These are phyloP conservation scores for Hydriomena furcata DNA, from an alignment of 2,888 invertebrate species.

Conservation along the genomic window DNA sequence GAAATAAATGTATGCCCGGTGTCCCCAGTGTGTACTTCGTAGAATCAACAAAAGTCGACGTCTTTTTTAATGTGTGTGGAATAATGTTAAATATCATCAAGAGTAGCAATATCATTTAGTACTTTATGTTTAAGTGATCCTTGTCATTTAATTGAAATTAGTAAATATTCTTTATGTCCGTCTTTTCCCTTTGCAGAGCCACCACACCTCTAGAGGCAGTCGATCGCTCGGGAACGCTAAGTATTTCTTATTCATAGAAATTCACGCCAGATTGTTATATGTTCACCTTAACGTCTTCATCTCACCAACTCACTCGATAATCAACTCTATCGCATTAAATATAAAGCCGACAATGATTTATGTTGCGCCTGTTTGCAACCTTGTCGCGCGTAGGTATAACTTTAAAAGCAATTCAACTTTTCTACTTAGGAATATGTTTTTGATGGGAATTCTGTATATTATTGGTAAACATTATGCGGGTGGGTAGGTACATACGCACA, in stretches of 20 bases:
- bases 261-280: conserved; percentile 42
- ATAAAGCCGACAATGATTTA: conserved; percentile 24
- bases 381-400: conserved; percentile 28
- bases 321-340: neutral
- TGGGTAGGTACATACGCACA: neutral
- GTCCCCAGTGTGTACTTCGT: too few relatives aligned
- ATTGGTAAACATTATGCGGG: conserved; percentile 33
- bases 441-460: conserved; percentile 41
- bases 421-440: conserved; percentile 48
- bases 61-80: too few relatives aligned
- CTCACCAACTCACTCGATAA: conserved; percentile 3
- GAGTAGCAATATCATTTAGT: too few relatives aligned
- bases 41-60: too few relatives aligned
- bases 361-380: conserved; percentile 12
- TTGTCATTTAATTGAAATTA: too few relatives aligned
- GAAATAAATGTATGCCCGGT: too few relatives aligned
- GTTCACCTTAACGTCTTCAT: conserved; percentile 29
- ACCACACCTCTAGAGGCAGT: neutral
- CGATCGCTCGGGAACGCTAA: conserved; percentile 25
- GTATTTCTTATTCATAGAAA: conserved; percentile 55
- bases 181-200: too few relatives aligned
- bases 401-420: conserved; percentile 54
- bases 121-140: too few relatives aligned
- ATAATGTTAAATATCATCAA: too few relatives aligned
- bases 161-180: too few relatives aligned